A percentile compares a stretch with the other conserved stretches of the same genome.
Conservation (phyloP, 2,888 invertebrate genomes). For the Chrysotoxum bicinctum region DNA sequence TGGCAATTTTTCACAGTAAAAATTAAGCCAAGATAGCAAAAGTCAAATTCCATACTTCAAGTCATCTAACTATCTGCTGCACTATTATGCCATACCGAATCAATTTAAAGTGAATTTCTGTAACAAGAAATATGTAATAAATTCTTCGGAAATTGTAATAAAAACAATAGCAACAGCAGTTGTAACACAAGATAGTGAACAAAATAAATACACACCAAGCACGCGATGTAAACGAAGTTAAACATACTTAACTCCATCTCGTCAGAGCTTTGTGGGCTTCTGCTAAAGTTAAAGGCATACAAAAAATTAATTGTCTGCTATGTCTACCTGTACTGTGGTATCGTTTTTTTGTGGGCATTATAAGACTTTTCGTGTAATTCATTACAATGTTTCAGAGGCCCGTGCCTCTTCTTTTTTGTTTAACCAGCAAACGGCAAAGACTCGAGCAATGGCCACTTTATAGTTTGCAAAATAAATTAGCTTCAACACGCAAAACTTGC, state of each 20-base stretch:
- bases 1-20: no score
- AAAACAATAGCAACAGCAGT: neutral
- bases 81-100: no score
- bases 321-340: constrained; percentile 4
- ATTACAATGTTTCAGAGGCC: neutral
- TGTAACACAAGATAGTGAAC: neutral
- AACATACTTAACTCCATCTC: constrained; percentile 9
- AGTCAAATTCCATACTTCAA: no score
- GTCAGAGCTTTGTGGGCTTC: neutral
- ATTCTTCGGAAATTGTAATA: constrained; percentile 4
- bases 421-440: neutral
- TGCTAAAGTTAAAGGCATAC: no score
- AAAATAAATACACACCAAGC: neutral
- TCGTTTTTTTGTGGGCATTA: neutral
- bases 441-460: constrained; percentile 48
- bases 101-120: neutral
- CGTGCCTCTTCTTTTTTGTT: neutral
- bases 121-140: constrained; percentile 10
- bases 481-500: constrained; percentile 37
- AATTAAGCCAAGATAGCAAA: no score
- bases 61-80: no score
- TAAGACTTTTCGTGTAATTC: neutral
- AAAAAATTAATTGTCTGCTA: constrained; percentile 2
- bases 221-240: constrained; percentile 59
- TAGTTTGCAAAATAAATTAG: constrained; percentile 41